Conservation (phyloP, 2,888 invertebrate species). For the Pyrrhosoma nymphula region DNA sequence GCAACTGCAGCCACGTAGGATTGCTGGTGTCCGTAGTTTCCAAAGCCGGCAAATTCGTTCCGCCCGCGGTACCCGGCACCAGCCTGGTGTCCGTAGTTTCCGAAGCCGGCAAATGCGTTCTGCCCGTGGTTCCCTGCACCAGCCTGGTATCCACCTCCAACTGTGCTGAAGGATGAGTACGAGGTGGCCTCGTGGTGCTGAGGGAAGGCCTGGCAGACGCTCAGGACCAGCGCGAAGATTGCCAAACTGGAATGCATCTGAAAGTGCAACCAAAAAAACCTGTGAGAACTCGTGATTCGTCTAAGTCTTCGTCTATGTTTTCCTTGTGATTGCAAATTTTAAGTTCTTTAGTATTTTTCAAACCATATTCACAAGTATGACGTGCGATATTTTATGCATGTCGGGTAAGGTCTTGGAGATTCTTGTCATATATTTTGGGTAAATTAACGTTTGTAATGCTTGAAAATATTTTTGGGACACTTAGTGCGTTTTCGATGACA, state of each 20-base stretch:
- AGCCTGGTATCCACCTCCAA: background rate
- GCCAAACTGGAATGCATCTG: conserved; percentile 27
- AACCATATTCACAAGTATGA: no score
- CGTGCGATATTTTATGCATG: no score
- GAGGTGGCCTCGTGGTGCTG: background rate
- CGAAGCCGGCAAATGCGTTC: background rate
- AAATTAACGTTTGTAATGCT: no score
- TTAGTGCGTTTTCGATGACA: no score
- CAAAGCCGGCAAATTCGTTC: background rate
- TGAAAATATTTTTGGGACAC: no score
- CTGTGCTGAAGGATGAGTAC: background rate
- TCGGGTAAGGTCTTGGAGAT: no score
- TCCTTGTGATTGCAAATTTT: no score
- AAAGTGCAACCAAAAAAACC: background rate
- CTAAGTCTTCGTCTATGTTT: no score
- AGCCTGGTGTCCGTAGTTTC: background rate
- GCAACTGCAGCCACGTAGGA: conserved; percentile 26
- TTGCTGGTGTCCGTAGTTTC: background rate
- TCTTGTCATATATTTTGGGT: no score
- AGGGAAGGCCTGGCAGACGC: conserved; percentile 1
- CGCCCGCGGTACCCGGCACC: background rate
- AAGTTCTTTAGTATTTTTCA: no score
- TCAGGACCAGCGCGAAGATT: background rate
- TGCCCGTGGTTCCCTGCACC: background rate
- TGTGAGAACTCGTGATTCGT: no score